Base-by-base conservation (phyloP, 1,140 invertebrate species). In the Caenorhabditis remanei region DNA sequence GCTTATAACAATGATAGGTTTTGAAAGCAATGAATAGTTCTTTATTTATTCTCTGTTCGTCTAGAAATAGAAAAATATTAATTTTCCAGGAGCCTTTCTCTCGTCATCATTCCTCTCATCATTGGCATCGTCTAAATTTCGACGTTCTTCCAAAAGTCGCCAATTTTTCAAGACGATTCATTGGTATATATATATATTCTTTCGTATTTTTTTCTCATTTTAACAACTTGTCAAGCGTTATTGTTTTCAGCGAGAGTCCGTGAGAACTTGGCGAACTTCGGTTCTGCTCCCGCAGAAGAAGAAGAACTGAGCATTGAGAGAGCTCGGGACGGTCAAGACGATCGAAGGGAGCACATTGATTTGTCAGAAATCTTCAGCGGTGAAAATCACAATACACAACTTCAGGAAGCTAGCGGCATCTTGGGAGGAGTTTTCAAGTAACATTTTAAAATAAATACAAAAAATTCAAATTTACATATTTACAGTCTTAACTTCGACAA, bases 251-350 rank as follows among this genome's bases (percentile, higher is more conserved):
- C n/a, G 1, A 50, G 16, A 79, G n/a, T 50, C 9, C 71, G 71
- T 9, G 71, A 79, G 11, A 50, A 4, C 14, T n/a, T 79, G 7
- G n/a, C 43, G 9, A 50, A 21, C 32, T 79, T 79, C 19, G 21
- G 71, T 50, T 14, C 6, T 13, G 43, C 46, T 6, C 24, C 43
- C 24, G 43, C 71, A 1, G 71, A 53, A 13, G 32, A 79, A 21
- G 71, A 79, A 53, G 71, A 79, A n/a, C 21, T 79, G n/a, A 53
- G 71, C 43, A 79, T 79, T 7, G 71, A 79, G 14, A 53, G 21
- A 53, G 71, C n/a, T 11, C 71, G 71, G 5, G 11, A 79, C 7
- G 46, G 19, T 1, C 46, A 24, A 53, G 46, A 50, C 71, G 71
- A 79, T 9, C 40, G 46, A 16, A 13, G 71, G 24, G 71, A 79